Evolutionary conservation across 2,113 vertebrate species (phyloP), one percentile per base, ranked within the genome.

Genomic region (Hipposideros armiger): DNA sequence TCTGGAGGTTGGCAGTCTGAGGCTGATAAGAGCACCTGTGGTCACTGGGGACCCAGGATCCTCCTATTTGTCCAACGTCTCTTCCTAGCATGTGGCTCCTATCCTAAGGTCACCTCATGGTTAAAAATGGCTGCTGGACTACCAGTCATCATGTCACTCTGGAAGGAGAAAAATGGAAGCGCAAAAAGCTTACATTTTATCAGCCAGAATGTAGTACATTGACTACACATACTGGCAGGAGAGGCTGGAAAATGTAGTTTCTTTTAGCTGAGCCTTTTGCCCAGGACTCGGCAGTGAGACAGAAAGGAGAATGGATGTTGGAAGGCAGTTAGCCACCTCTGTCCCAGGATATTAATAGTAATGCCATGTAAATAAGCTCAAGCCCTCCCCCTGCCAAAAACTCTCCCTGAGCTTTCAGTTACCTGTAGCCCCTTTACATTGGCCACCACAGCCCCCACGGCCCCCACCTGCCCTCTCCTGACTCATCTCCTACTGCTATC

Each of bases 211-310:
- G 60, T 47, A 78, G 80, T 87, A 77, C 77, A 45, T 42, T 85
- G 72, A 72, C 82, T 40, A 81, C 30, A 80, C 54, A 50, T 56
- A 70, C 40, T 45, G 81, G 70, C 58, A 95, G 85, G 60, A 67
- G 45, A 87, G 89, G 52, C 89, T 96, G 72, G 72, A 70, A 94
- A 96, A 73, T 85, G 82, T 67, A 94, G 82, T 56, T 24, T 36
- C 76, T 85, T 85, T 36, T 19, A 8, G 7, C 50, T 19, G 22
- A 92, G 58, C 4, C 36, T 28, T 93, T 94, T 94, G 78, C 88
- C 28, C 7, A n/a, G 30, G 42, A 66, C 70, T 83, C 8, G 40
- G 5, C 9, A 45, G 78, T 52, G 28, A 90, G 45, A 36, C 0
- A 36, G 32, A 78, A 58, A 4, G 42, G 19, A 30, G 76, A 66